phyloP scores from a whole-genome alignment of 2,888 invertebrate species.

The Orthosia cruda region DNA sequence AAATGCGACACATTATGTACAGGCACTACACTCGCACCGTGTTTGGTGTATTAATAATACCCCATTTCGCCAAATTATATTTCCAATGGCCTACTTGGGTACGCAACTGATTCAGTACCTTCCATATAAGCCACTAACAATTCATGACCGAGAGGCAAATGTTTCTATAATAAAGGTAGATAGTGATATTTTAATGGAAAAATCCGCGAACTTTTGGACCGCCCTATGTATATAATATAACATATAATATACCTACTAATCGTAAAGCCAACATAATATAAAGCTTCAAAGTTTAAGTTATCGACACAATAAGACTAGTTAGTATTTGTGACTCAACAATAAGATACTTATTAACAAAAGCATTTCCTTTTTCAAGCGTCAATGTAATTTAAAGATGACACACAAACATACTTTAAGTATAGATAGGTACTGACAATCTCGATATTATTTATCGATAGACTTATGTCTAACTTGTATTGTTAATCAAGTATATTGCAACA shows the following conservation, averaged over 20 bases:
- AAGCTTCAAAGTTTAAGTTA: neutral
- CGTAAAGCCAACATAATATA: constrained; percentile 7
- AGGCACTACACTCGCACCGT: no score
- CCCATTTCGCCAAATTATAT: no score
- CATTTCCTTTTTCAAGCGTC: neutral
- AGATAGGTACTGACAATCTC: neutral
- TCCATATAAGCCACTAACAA: no score
- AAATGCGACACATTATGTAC: no score
- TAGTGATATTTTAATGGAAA: no score
- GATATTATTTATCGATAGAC: neutral
- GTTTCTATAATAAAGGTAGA: no score
- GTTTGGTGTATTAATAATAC: no score
- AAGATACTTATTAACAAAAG: neutral
- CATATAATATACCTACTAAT: neutral
- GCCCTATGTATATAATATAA: neutral
- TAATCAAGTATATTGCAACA: neutral
- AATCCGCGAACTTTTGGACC: no score
- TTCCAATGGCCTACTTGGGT: no score
- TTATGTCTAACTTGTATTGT: neutral
- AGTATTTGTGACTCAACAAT: neutral
- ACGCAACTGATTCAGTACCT: no score
- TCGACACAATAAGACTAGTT: neutral
- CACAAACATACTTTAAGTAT: neutral
- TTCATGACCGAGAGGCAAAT: no score
- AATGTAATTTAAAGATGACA: neutral